Evolutionary conservation across 2,113 vertebrate species (phyloP).

Genomic region (Motacilla tschutschensis): DNA sequence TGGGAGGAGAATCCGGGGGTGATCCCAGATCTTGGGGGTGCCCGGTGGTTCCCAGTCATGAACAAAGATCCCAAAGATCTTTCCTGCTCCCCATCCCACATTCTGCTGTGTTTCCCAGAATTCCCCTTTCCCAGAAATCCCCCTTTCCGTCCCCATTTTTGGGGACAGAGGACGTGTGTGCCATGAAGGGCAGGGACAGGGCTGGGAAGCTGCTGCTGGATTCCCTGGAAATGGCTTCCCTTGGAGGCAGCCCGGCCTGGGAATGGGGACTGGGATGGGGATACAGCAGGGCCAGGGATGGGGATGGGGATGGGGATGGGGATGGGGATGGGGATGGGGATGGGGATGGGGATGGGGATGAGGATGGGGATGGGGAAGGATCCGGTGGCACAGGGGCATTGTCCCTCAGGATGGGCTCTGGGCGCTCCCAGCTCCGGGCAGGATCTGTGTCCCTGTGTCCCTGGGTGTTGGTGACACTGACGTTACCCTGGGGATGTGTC

Average conservation of each 20-base stretch:
- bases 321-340: not conserved
- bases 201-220: not conserved
- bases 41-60: not conserved
- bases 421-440: rapidly evolving
- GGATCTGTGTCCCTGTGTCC: not conserved
- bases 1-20: not conserved
- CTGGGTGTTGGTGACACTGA: not conserved
- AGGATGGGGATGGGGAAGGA: not conserved
- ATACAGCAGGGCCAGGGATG: not conserved
- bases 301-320: rapidly evolving
- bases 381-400: rapidly evolving
- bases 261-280: not conserved
- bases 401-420: not conserved
- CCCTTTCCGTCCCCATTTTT: not conserved
- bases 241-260: not conserved
- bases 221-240: not conserved
- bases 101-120: not conserved
- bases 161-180: rapidly evolving
- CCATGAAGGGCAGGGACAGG: not conserved
- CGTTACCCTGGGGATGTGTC: not conserved
- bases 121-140: not conserved
- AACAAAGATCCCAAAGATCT: not conserved
- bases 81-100: not conserved
- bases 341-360: too few relatives aligned
- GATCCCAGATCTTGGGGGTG: not conserved